Evolutionary conservation across 2,797 vertebrate genomes (phyloP).

Genomic region (Momotus momota): DNA sequence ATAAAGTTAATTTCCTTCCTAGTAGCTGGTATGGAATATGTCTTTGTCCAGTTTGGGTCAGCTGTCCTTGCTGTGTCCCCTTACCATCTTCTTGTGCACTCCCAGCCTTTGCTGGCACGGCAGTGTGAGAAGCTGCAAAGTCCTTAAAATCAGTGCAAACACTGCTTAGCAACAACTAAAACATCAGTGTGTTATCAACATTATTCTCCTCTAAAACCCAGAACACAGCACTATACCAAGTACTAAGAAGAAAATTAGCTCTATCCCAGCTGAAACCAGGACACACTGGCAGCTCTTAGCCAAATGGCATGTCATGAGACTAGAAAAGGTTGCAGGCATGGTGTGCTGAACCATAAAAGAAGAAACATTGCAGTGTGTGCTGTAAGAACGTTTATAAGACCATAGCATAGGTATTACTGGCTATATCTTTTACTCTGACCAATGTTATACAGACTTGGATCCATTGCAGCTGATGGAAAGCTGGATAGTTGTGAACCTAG

Average conservation of each 20-base stretch:
- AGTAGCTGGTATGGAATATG: not conserved
- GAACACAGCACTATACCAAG: not conserved
- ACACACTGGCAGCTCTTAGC: not conserved
- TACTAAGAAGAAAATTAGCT: not conserved
- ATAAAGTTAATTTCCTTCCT: not conserved
- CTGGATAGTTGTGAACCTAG: not conserved
- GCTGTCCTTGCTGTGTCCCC: not conserved
- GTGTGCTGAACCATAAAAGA: not conserved
- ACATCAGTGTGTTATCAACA: not conserved
- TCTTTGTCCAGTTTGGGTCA: not conserved
- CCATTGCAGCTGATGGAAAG: not conserved
- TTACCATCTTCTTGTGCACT: not conserved
- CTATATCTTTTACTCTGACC: fast-evolving
- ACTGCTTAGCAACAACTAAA: not conserved
- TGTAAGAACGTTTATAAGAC: not conserved
- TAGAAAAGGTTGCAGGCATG: not conserved
- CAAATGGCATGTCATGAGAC: not conserved
- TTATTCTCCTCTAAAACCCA: not conserved
- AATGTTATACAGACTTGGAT: not conserved
- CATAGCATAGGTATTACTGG: not conserved
- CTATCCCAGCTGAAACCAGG: not conserved
- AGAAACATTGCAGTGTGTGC: fast-evolving
- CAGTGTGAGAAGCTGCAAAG: not conserved
- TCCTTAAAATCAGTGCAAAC: not conserved
- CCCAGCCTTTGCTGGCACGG: not conserved